Percentiles rank a stretch among this genome's conserved stretches.
Conservation (phyloP, 2,888 invertebrate species). For the Orchesellides sinensis region DNA sequence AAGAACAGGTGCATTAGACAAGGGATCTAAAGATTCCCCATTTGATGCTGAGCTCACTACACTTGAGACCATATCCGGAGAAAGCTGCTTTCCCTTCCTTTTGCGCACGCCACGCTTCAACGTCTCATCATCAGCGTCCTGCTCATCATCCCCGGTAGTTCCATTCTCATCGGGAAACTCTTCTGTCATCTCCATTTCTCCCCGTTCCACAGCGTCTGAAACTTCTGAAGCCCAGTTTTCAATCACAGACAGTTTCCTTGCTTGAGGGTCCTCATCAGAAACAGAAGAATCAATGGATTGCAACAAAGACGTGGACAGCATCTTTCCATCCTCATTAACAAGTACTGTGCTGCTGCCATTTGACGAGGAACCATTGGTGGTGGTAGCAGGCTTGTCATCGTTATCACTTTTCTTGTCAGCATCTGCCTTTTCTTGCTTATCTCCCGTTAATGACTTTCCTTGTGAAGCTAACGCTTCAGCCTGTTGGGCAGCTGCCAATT, state of each 20-base stretch:
- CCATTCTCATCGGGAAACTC: constrained; percentile 58
- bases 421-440: background rate
- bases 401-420: constrained; percentile 20
- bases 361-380: constrained; percentile 21
- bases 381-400: constrained; percentile 28
- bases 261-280: constrained; percentile 54
- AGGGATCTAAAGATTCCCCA: constrained; percentile 62
- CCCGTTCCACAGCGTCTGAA: constrained; percentile 56
- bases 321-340: constrained; percentile 39
- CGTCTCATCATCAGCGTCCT: constrained; percentile 1
- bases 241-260: constrained; percentile 63
- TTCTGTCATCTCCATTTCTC: constrained; percentile 61
- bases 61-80: constrained; percentile 41
- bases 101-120: constrained; percentile 8
- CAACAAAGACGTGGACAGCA: constrained; percentile 60
- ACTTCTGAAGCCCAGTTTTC: constrained; percentile 70
- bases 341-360: background rate
- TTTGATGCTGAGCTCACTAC: constrained; percentile 44
- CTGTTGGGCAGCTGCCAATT: constrained; percentile 62
- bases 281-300: constrained; percentile 64
- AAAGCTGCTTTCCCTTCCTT: constrained; percentile 18
- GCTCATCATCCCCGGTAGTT: constrained; percentile 29
- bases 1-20: constrained; percentile 72
- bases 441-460: background rate
- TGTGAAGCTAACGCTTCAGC: constrained; percentile 27